These are phyloP conservation scores for Grus americana DNA, from an alignment of 2,113 vertebrate genomes.

Conservation along the genomic window DNA sequence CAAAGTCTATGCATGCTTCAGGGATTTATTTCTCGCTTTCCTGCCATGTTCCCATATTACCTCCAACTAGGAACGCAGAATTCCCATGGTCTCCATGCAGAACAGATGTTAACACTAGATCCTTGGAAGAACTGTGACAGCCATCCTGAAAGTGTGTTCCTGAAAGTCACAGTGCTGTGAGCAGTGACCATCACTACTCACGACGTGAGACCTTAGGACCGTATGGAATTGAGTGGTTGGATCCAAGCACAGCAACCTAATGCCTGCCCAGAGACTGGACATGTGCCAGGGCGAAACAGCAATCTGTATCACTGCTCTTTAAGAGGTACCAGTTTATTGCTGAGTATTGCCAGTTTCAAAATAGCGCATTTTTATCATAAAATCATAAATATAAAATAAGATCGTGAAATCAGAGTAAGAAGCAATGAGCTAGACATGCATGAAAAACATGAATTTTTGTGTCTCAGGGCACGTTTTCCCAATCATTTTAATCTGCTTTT, in stretches of 20 bases:
- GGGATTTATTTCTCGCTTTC: neutral
- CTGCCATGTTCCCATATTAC: neutral
- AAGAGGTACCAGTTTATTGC: neutral
- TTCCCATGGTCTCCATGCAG: neutral
- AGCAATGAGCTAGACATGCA: neutral
- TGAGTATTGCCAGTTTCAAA: neutral
- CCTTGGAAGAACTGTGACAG: neutral
- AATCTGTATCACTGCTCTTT: neutral
- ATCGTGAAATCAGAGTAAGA: neutral
- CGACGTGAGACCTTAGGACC: neutral
- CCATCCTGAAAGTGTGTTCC: neutral
- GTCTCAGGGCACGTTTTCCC: neutral
- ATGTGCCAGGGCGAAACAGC: neutral
- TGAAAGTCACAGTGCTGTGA: neutral
- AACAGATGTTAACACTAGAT: neutral
- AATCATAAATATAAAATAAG: neutral
- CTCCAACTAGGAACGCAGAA: neutral
- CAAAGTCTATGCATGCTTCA: neutral
- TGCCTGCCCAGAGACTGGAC: neutral
- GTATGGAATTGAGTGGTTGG: neutral
- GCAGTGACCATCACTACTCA: neutral
- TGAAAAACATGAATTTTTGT: neutral
- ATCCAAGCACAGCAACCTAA: neutral
- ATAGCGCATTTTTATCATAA: neutral
- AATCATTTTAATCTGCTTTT: neutral